A percentile compares a stretch with the other conserved stretches of the same genome.
phyloP scores from a whole-genome alignment of 1,140 invertebrate genomes.

The Uloborus diversus region DNA sequence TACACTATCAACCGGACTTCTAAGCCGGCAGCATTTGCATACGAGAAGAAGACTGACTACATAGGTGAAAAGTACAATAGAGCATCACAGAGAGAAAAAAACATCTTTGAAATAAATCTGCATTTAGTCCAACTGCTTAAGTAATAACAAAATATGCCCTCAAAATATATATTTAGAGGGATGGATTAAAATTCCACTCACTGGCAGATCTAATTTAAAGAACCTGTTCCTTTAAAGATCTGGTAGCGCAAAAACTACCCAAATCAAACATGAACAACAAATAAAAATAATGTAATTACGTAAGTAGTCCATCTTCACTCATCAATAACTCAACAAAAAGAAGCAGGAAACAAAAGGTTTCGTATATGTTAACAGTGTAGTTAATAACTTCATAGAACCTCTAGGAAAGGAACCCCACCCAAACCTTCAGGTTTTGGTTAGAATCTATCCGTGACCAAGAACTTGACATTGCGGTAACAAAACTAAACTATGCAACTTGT shows the following conservation, averaged over 20 bases:
- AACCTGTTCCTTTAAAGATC: conserved; percentile 4
- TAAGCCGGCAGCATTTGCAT: no score
- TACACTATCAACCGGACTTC: no score
- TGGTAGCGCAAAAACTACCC: neutral
- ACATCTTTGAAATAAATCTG: no score
- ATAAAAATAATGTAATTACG: neutral
- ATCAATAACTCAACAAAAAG: neutral
- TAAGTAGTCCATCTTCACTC: neutral
- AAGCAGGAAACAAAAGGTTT: conserved; percentile 28
- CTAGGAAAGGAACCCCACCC: conserved; percentile 15
- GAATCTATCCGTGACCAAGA: neutral
- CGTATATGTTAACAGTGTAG: conserved; percentile 24
- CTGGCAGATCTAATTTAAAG: conserved; percentile 22
- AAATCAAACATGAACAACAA: conserved; percentile 20
- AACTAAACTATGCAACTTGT: conserved; percentile 26
- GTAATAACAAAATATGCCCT: no score
- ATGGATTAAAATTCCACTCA: conserved; percentile 12
- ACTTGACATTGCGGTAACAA: conserved; percentile 34
- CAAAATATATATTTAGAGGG: no score
- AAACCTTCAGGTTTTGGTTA: neutral
- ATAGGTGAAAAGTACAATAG: no score
- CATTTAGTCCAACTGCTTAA: no score
- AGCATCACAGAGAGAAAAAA: no score
- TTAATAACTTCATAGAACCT: conserved; percentile 11
- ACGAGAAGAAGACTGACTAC: no score